Conservation (phyloP, 1,140 invertebrate genomes). For the Zaprionus vittiger region DNA sequence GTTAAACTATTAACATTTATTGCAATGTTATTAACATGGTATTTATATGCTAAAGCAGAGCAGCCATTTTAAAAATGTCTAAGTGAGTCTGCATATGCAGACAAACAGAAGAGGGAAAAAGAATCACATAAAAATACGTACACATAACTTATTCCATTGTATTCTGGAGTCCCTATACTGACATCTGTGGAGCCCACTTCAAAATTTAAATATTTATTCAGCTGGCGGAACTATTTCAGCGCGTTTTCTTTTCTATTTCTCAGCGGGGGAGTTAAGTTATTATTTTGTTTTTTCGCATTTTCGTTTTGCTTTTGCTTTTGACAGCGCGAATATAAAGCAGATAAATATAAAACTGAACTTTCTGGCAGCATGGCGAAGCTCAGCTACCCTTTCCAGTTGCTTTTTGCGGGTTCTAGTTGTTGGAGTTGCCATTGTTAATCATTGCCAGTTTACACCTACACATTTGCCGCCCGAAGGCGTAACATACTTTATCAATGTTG, state of each 20-base stretch:
- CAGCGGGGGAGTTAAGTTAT: constrained; percentile 1
- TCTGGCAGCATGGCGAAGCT: background rate
- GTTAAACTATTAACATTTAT: background rate
- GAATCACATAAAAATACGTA: no score
- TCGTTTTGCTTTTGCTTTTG: constrained; percentile 1
- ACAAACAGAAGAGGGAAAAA: background rate
- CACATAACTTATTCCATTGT: background rate
- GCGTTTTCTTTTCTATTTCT: background rate
- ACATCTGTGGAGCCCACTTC: constrained; percentile 1
- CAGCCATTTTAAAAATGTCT: background rate
- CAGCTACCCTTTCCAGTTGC: background rate
- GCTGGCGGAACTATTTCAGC: background rate
- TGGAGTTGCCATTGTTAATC: no score
- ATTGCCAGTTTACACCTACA: no score
- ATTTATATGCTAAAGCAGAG: background rate
- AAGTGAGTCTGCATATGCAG: background rate
- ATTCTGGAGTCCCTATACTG: background rate
- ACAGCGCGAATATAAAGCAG: background rate
- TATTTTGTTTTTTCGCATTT: background rate
- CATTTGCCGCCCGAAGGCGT: background rate
- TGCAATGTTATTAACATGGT: background rate
- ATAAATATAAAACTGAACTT: background rate
- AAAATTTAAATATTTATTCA: background rate
- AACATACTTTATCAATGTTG: background rate
- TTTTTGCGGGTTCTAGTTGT: no score